phyloP scores from a whole-genome alignment of 2,888 invertebrate species.

The Lycocerus yunnanus region DNA sequence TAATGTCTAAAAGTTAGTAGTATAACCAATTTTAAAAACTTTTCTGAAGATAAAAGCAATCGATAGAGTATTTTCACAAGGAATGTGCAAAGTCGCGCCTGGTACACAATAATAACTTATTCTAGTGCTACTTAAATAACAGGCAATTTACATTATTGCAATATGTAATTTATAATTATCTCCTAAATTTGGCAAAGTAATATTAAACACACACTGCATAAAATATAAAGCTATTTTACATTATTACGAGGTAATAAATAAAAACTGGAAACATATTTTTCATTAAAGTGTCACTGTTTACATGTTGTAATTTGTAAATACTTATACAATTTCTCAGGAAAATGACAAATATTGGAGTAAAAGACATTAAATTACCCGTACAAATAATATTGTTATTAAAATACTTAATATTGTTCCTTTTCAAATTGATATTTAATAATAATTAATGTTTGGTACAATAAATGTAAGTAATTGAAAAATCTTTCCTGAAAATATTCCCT shows the following conservation, averaged over 20 bases:
- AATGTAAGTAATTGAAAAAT: too few relatives aligned
- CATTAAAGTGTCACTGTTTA: too few relatives aligned
- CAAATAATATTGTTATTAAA: too few relatives aligned
- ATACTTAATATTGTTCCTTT: too few relatives aligned
- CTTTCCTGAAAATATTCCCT: too few relatives aligned
- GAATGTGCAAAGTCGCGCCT: constrained; percentile 31
- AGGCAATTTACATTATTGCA: constrained; percentile 28
- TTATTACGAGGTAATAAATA: background rate
- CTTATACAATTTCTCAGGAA: too few relatives aligned
- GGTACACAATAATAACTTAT: constrained; percentile 32
- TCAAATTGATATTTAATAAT: too few relatives aligned
- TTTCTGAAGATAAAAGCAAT: constrained; percentile 13
- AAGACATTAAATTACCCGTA: too few relatives aligned
- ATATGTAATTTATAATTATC: constrained; percentile 18
- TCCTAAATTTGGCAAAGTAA: background rate
- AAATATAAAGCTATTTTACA: background rate
- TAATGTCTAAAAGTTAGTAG: background rate
- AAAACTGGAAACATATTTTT: background rate
- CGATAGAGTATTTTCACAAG: constrained; percentile 18
- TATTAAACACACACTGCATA: background rate
- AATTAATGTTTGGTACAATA: too few relatives aligned
- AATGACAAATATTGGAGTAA: too few relatives aligned
- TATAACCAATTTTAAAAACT: constrained; percentile 12
- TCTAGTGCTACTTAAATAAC: constrained; percentile 33
- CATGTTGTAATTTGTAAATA: too few relatives aligned